A percentile compares a stretch with the other conserved stretches of the same genome.
Conservation (phyloP, 2,113 vertebrate species). For the Drymodes brunneopygia region DNA sequence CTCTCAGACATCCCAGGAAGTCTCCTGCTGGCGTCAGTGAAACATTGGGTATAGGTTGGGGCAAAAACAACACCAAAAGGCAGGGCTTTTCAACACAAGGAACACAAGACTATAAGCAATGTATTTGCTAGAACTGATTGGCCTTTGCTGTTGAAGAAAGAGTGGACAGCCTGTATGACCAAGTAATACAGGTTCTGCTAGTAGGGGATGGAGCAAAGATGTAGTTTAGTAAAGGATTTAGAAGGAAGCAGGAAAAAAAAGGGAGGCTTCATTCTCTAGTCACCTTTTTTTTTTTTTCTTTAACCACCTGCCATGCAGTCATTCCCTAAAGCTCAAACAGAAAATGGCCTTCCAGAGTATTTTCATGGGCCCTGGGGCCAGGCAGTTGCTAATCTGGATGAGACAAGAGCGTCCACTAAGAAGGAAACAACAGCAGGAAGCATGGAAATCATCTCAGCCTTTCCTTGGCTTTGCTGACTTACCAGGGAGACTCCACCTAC, state of each 20-base stretch:
- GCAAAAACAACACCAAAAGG: background rate
- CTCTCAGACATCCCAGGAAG: background rate
- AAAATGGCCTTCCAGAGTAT: background rate
- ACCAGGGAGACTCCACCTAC: conserved; percentile 10
- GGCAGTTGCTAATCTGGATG: background rate
- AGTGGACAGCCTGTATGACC: background rate
- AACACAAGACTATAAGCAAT: background rate
- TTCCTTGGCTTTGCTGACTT: background rate
- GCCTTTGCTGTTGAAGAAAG: background rate
- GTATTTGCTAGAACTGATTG: background rate
- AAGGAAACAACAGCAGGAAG: conserved; percentile 32
- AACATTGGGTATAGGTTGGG: background rate
- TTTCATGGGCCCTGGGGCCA: background rate
- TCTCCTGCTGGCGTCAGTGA: background rate
- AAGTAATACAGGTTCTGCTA: background rate
- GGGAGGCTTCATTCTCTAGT: background rate
- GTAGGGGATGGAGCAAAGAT: background rate
- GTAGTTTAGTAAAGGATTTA: background rate
- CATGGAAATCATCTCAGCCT: conserved; percentile 8
- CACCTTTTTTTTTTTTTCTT: background rate
- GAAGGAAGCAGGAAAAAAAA: background rate
- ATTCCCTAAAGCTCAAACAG: background rate
- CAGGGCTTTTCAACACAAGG: background rate
- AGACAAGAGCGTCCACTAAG: background rate
- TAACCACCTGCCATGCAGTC: background rate